Conservation (phyloP, 2,888 invertebrate genomes). For the Cryptocephalus primarius region DNA sequence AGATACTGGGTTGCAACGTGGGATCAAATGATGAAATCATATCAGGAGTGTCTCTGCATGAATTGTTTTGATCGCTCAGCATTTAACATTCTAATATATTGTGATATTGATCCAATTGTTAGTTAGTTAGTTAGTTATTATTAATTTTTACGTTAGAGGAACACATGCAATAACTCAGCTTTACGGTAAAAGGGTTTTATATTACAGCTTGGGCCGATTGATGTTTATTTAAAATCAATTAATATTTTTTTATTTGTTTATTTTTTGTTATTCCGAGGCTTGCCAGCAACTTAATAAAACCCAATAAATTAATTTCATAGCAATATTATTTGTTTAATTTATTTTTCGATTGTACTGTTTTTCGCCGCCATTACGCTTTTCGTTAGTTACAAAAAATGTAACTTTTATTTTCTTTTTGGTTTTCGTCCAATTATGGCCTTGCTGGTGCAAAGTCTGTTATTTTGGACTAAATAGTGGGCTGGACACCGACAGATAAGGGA, state of each 20-base stretch:
- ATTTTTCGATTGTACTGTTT: constrained; percentile 10
- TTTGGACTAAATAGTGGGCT: background rate
- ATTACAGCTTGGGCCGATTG: constrained; percentile 10
- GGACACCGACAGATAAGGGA: constrained; percentile 25
- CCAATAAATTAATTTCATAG: constrained; percentile 24
- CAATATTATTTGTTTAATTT: constrained; percentile 22
- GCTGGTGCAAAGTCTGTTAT: background rate
- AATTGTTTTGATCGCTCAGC: constrained; percentile 3
- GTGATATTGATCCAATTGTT: constrained; percentile 24
- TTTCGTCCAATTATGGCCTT: too few relatives aligned
- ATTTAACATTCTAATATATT: constrained; percentile 16
- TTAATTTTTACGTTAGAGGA: too few relatives aligned
- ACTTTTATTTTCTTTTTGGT: background rate
- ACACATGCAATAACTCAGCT: constrained; percentile 7
- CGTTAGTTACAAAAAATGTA: background rate
- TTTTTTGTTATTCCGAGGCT: constrained; percentile 9
- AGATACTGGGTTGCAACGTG: background rate
- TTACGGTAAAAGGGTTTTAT: constrained; percentile 24
- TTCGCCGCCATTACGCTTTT: constrained; percentile 3
- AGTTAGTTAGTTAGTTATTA: constrained; percentile 5
- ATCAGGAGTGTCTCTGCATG: background rate
- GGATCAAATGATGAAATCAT: constrained; percentile 5
- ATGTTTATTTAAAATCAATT: too few relatives aligned
- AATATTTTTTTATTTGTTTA: background rate
- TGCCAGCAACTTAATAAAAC: constrained; percentile 19